Base-by-base conservation (phyloP, 1,140 invertebrate genomes). In the Thaumetopoea pityocampa region DNA sequence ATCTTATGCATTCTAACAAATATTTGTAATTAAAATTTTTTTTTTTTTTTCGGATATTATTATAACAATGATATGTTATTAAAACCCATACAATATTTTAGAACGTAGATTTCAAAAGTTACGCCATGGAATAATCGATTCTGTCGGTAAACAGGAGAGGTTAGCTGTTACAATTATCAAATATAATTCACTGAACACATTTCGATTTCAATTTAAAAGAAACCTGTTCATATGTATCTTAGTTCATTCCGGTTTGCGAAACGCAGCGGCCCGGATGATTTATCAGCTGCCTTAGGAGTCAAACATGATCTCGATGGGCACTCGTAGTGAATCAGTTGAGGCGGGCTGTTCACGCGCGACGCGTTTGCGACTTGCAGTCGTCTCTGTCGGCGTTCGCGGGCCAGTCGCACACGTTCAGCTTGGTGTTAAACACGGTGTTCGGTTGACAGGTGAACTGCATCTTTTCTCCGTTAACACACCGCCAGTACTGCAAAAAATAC, bases 391-490 rank as follows among this genome's bases (percentile, higher is more conserved):
- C 89, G 58, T 91, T 92, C 19, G 88, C 87, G 3, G 92, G 91
- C 93, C 93, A 95, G 73, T 94, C 93, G 66, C 94, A 95, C 8
- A 92, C 88, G 38, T 88, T 88, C 15, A 85, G 86, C 7, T 85
- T 67, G 0, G 86, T 86, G 52, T 94, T 92, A 85, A 92, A 95
- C n/a, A 93, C 88, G 0, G 92, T 91, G 11, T 92, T 92, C 1
- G 88, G 82, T 46, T 89, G 88, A 60, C 93, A 95, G 9, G 86
- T 82, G 61, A 92, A 93, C 56, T 90, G 87, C n/a, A 91, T 77
- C 3, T 90, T 88, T 61, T 90, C 89, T 10, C 91, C 92, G 65
- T 94, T 90, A 3, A 92, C 91, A 62, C 94, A 95, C 32, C 92
- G 88, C 78, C 92, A 94, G 55, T 94, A 95, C 93, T 94, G 77